These are phyloP conservation scores for Anodontia alba DNA, from an alignment of 2,888 invertebrate genomes.

Conservation along the genomic window DNA sequence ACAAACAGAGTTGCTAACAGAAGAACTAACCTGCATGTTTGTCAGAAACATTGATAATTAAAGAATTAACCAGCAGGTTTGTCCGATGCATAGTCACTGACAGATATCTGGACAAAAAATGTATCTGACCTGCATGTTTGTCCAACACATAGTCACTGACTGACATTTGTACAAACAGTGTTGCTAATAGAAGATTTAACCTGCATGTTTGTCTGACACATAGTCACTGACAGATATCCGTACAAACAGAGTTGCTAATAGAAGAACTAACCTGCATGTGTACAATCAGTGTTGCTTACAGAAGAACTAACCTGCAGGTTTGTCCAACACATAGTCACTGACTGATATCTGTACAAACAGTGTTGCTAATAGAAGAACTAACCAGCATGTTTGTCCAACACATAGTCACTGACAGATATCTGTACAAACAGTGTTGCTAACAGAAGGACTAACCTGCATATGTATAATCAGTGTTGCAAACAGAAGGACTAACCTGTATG, in stretches of 20 bases:
- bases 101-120: conserved; percentile 94
- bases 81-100: conserved; percentile 98
- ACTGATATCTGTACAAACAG: conserved; percentile 95
- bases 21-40: no score
- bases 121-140: no score
- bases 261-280: no score
- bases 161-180: no score
- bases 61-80: conserved; percentile 88
- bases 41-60: no score
- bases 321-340: conserved; percentile 97
- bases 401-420: conserved; percentile 97
- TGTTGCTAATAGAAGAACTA: conserved; percentile 89
- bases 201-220: conserved; percentile 97
- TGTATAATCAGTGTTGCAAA: no score
- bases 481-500: conserved; percentile 88
- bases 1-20: conserved; percentile 94
- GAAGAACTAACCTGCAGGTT: conserved; percentile 88
- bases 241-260: conserved; percentile 93
- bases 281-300: no score
- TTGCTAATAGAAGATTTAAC: no score
- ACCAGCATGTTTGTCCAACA: conserved; percentile 94
- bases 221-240: conserved; percentile 97
- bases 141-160: no score
- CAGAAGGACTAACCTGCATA: no score
- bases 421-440: conserved; percentile 94